Conservation (phyloP, 2,113 vertebrate species). For the Podiceps cristatus region DNA sequence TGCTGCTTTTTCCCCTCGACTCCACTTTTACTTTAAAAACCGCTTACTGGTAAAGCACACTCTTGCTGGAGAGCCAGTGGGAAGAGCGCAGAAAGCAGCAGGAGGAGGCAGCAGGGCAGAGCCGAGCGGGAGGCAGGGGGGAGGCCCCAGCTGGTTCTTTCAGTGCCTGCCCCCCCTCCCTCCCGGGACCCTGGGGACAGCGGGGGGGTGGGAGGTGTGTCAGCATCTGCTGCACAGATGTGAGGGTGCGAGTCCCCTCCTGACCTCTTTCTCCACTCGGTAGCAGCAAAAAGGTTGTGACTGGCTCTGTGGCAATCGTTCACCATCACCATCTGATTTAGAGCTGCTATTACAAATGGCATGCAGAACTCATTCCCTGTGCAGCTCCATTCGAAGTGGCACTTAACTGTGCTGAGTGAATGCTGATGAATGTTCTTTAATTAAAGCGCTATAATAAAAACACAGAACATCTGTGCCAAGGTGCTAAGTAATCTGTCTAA, state of each 20-base stretch:
- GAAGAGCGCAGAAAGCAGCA: rapidly evolving
- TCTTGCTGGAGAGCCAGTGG: background rate
- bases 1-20: background rate
- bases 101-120: background rate
- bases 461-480: conserved; percentile 46
- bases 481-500: conserved; percentile 46
- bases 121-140: rapidly evolving
- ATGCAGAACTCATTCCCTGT: background rate
- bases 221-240: background rate
- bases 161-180: background rate
- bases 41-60: background rate
- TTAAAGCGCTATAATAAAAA: conserved; percentile 30
- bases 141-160: background rate
- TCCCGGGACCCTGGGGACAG: background rate
- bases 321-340: background rate
- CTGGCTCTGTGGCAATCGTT: background rate
- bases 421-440: conserved; percentile 54
- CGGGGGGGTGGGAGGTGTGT: background rate
- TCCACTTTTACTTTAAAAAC: background rate
- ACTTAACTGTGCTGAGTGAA: conserved; percentile 27
- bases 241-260: background rate
- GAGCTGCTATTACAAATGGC: background rate
- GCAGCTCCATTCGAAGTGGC: conserved; percentile 8
- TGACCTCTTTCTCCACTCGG: background rate
- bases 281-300: background rate